Conservation (phyloP, 2,113 vertebrate genomes). For the Grammomys dolichurus region DNA sequence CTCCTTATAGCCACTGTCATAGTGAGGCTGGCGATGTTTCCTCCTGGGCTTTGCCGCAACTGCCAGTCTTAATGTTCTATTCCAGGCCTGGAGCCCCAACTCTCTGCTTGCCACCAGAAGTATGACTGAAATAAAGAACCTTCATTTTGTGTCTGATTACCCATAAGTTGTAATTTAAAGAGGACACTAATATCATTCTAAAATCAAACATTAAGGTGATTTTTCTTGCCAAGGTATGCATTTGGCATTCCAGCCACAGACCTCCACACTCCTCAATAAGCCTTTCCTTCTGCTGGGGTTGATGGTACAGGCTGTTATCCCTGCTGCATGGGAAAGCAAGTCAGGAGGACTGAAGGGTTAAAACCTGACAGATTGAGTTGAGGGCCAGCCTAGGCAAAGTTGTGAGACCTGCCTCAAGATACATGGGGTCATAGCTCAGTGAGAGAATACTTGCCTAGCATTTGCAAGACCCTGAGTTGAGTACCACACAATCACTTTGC, state of each 20-base stretch:
- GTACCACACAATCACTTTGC: background rate
- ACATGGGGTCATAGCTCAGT: background rate
- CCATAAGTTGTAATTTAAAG: background rate
- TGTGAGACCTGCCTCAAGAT: background rate
- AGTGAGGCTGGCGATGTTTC: background rate
- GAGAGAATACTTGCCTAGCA: background rate
- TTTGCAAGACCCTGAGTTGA: background rate
- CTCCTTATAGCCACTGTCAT: background rate
- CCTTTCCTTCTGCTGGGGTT: background rate
- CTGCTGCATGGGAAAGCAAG: background rate
- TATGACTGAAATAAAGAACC: background rate
- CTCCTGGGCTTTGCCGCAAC: background rate
- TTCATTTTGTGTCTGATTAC: background rate
- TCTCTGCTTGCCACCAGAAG: background rate
- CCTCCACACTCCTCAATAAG: background rate
- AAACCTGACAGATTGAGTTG: background rate
- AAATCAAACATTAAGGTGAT: background rate
- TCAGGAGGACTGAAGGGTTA: background rate
- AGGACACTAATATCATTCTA: background rate
- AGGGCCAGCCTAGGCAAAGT: background rate
- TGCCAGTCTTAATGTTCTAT: background rate
- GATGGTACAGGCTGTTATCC: background rate
- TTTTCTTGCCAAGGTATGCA: background rate
- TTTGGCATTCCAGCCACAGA: background rate
- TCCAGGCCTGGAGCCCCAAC: background rate